These are phyloP conservation scores for Sterrhoptilus dennistouni DNA, from an alignment of 2,113 vertebrate species.

Conservation along the genomic window DNA sequence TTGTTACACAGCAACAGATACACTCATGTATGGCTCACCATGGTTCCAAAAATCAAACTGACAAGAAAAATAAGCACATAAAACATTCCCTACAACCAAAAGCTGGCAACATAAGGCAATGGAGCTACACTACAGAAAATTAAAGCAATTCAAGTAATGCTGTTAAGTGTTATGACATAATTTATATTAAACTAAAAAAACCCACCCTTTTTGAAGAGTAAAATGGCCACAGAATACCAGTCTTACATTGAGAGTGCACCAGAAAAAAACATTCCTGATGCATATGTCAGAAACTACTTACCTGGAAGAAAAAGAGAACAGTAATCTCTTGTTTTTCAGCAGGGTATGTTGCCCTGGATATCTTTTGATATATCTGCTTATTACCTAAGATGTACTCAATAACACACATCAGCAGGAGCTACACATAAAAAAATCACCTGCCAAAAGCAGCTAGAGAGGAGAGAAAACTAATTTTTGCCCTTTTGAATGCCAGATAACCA, in stretches of 20 bases:
- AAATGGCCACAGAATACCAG: not conserved
- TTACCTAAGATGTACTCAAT: constrained; percentile 19
- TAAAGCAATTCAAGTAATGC: not conserved
- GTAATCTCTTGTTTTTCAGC: constrained; percentile 35
- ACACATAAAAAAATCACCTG: not conserved
- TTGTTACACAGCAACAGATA: not conserved
- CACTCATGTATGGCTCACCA: not conserved
- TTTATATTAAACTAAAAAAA: not conserved
- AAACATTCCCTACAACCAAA: not conserved
- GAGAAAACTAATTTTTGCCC: not conserved
- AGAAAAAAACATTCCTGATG: not conserved
- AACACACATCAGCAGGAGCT: constrained; percentile 24
- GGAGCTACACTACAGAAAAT: not conserved
- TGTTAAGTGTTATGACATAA: not conserved
- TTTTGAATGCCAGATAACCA: not conserved
- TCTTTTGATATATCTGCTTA: constrained; percentile 25
- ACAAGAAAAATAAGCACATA: not conserved
- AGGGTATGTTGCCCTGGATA: constrained; percentile 15
- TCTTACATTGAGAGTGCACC: not conserved
- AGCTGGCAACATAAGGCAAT: not conserved
- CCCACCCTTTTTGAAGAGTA: not conserved
- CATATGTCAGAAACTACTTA: not conserved
- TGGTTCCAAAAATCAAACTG: not conserved
- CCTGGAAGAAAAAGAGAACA: not conserved
- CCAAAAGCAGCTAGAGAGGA: constrained; percentile 4